Base-by-base conservation (phyloP, 2,888 invertebrate genomes). In the Phortica magna region DNA sequence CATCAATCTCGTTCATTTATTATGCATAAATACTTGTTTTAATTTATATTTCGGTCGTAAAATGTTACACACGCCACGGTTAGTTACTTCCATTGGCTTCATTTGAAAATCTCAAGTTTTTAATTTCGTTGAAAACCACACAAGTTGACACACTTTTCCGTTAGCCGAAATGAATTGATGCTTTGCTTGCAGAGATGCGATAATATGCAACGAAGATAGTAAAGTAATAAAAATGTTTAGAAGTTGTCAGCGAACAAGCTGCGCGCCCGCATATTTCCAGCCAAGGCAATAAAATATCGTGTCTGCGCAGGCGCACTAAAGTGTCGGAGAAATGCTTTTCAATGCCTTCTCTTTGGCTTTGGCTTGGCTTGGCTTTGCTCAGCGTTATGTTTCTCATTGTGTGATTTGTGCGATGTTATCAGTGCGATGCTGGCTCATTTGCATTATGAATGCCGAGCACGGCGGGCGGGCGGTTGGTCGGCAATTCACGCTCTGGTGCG, bases 131-230 rank as follows among this genome's bases (percentile, higher is more conserved):
- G 22, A 55, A 31, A 55, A n/a, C 70, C 70, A 12, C 70, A 71
- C 53, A 71, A 71, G 70, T 71, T 55, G 70, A 71, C 70, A 71
- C 31, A 71, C 55, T 71, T 71, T 71, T 53, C 22, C 39, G 31
- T 55, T 53, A 53, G 19, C 70, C 7, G 53, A 71, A 55, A 55
- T 53, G 53, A 71, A 71, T 55, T 71, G 70, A 6, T 14, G 9
- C 48, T 48, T 14, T 48, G 10, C 31, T 7, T 12, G 0, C 31
- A 7, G 39, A 64, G 14, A 64, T 39, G 22, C 64, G 17, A 14
- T n/a, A 41, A 31, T 39, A n/a, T n/a, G 39, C 22, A 65, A 39
- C 14, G 39, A 31, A 65, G 31, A 67, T 31, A 67, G 3, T 31
- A 39, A 67, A 70, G 5, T 31, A 31, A 31, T 31, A 68, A 17